Base-by-base conservation (phyloP, 2,888 invertebrate species). In the Myathropa florea region DNA sequence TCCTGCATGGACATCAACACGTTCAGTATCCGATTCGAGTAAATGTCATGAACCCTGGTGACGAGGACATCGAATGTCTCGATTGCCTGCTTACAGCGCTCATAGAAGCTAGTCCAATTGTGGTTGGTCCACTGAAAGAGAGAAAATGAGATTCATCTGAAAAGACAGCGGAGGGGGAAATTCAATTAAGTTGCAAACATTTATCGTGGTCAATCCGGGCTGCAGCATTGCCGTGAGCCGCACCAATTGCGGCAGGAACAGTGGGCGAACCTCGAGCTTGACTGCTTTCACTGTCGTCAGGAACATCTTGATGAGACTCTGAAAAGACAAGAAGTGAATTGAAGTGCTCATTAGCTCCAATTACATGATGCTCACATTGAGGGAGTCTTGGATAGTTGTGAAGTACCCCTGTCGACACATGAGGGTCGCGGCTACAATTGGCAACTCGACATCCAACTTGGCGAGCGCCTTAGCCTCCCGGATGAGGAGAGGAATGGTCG, bases 1-100 rank as follows among this genome's bases (percentile, higher is more conserved):
- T 95, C 95, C 91, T 97, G 97, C 97, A 98, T 98, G 88, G 96
- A 96, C 81, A 95, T 94, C 33, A 98, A 93, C 33, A 98, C 97
- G 90, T 97, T 96, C 79, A 98, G 94, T 88, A 98, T 98, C 90
- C 98, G 95, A 92, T 98, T 98, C 3, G 96, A 95, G 90, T 98
- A 97, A 81, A 98, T 97, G 91, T 98, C 98, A 90, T 97, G 97
- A 4, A 98, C 96, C 89, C 97, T 95, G 14, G 95, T 95, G 9
- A 95, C 95, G 89, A 96, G 91, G 18, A 95, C 94, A 89, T 97
- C 97, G 90, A 98, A 97, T 76, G 96, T 95, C 88, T 96, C 95
- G 26, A 98, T 96, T 23, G 97, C 96, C 53, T 95, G 94, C 88
- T 96, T 95, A 26, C 96, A 96, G 72, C 94, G 94, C 80, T 96